A percentile compares a stretch with the other conserved stretches of the same genome.
Evolutionary conservation across 2,113 vertebrate genomes (phyloP).

Genomic region (Tragelaphus strepsiceros): DNA sequence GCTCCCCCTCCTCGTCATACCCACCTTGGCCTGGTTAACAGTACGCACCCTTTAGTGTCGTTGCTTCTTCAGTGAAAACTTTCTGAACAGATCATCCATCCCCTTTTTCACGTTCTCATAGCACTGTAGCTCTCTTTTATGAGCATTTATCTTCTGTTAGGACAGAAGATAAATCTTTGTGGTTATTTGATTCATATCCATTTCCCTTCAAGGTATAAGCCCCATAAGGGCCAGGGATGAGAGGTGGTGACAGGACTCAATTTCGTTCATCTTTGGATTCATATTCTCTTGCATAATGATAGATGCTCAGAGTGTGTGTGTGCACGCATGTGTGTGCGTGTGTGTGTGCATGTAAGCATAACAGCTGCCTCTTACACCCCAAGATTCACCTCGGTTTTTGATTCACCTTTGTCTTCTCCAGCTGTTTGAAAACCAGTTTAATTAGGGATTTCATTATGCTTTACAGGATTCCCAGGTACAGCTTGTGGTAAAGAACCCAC

Average conservation of each 20-base stretch:
- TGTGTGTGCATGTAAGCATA: too few relatives aligned
- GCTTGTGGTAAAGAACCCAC: neutral
- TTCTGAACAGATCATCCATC: neutral
- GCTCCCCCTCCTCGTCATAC: neutral
- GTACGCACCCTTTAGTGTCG: neutral
- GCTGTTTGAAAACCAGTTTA: neutral
- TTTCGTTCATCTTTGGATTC: neutral
- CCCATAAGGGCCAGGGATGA: neutral
- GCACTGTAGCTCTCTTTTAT: neutral
- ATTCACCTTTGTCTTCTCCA: neutral
- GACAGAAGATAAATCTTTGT: neutral
- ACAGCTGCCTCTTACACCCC: neutral
- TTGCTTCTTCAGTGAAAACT: neutral
- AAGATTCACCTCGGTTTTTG: neutral
- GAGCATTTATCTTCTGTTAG: neutral
- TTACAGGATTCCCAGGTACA: neutral
- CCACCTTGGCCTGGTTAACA: neutral
- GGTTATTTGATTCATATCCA: neutral
- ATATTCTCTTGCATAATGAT: neutral
- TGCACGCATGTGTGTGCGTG: rapidly evolving
- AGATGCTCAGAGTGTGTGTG: neutral
- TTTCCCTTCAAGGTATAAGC: neutral
- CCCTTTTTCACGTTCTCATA: neutral
- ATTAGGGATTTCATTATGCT: neutral
- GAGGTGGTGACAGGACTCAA: neutral